These are phyloP conservation scores for Euzophera pinguis DNA, from an alignment of 2,888 invertebrate genomes.

Conservation along the genomic window DNA sequence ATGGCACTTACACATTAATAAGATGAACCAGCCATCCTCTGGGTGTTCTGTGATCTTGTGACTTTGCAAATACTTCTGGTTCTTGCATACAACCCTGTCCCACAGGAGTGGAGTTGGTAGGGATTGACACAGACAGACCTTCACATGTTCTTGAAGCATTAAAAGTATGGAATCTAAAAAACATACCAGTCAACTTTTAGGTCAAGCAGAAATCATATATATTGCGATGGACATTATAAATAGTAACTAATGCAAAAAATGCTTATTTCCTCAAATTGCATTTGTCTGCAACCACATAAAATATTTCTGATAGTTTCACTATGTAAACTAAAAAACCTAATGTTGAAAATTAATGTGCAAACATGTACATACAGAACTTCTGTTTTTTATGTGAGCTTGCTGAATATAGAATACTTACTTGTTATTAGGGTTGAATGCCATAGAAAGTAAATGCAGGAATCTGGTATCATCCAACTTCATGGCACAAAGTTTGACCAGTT, in stretches of 20 bases:
- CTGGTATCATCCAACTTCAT: slow-evolving; percentile 97
- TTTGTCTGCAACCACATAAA: no score
- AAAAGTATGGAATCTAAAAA: slow-evolving; percentile 89
- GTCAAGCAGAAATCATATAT: no score
- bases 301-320: no score
- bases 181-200: no score
- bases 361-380: no score
- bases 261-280: no score
- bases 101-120: slow-evolving; percentile 60
- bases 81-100: slow-evolving; percentile 70
- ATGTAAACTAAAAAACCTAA: no score
- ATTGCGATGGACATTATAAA: no score
- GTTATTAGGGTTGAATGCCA: slow-evolving; percentile 96
- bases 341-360: no score
- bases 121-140: slow-evolving; percentile 54
- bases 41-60: slow-evolving; percentile 90
- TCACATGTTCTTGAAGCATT: slow-evolving; percentile 89
- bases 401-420: slow-evolving; percentile 81
- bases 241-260: no score
- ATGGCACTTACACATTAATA: slow-evolving; percentile 85
- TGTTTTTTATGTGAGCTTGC: no score
- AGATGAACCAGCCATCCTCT: slow-evolving; percentile 98
- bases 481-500: slow-evolving; percentile 95
- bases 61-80: slow-evolving; percentile 82
- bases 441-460: slow-evolving; percentile 93